A percentile compares a stretch with the other conserved stretches of the same genome.
These are phyloP conservation scores for Okapia johnstoni DNA, from an alignment of 2,113 vertebrate species.

Conservation along the genomic window DNA sequence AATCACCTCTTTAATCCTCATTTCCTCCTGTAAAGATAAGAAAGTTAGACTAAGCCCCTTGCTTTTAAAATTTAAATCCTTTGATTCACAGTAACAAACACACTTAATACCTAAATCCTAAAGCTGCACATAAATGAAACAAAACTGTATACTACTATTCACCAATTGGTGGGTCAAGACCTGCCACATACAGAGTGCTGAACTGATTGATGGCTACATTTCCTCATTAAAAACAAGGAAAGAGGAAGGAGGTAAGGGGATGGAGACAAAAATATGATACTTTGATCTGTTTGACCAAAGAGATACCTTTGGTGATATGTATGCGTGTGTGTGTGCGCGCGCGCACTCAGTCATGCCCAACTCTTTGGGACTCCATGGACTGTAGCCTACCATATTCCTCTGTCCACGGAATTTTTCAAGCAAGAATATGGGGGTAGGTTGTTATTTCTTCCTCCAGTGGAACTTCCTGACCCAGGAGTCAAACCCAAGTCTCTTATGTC, in stretches of 20 bases:
- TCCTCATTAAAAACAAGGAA: constrained; percentile 4
- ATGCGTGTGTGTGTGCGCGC: not conserved
- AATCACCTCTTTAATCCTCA: not conserved
- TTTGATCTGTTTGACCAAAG: not conserved
- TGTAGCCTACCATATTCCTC: not conserved
- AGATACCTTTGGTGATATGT: not conserved
- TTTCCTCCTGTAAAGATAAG: not conserved
- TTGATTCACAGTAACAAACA: not conserved
- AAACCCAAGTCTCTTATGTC: not conserved
- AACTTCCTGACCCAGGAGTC: not conserved
- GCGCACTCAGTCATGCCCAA: not conserved
- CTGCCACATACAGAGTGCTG: not conserved
- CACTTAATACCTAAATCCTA: not conserved
- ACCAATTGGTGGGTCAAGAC: not conserved
- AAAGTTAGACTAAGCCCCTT: not conserved
- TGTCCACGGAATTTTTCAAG: not conserved
- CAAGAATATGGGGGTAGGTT: not conserved
- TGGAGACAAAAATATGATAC: not conserved
- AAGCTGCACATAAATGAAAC: not conserved
- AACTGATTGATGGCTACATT: not conserved
- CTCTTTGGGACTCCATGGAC: not conserved
- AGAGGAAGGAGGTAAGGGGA: too few relatives aligned
- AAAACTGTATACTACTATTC: not conserved
- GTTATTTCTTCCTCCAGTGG: not conserved
- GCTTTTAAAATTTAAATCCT: not conserved